Evolutionary conservation across 1,140 invertebrate genomes (phyloP), one percentile per base, ranked within the genome.

Genomic region (Rhysida immarginata): DNA sequence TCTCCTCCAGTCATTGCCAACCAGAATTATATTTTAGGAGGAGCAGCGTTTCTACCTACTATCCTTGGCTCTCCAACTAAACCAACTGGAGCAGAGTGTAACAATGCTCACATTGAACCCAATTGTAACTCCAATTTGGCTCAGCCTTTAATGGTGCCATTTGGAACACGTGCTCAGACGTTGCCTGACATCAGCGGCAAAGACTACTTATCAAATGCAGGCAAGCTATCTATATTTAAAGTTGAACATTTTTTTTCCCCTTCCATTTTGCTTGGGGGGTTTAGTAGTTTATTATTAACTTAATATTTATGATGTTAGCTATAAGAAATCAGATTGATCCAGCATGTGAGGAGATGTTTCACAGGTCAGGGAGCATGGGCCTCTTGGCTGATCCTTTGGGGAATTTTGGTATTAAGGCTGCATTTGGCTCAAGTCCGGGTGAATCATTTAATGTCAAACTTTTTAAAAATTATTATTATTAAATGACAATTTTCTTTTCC

Each of bases 111-210:
- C 20, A 11, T 25, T 3, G 49, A 51, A 26, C 23, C 49, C 8
- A 27, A 3, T 26, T 53, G 49, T 35, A 44, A 59, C n/a, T 35
- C 26, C 20, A 59, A 52, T 49, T 53, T 55, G 41, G 59, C 81
- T 59, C 64, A 80, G 54, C 76, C 76, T 35, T 44, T 53, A 49
- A 41, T 78, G 11, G 75, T 78, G 60, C 78, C 83, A 20, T 80
- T 84, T 63, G 81, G 81, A 35, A 80, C 79, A 41, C 73, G 85
- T 55, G 82, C 83, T 2, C 78, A 81, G 63, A 86, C 85, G 29
- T 70, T 88, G 62, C 85, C 85, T 46, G 85, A 87, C 66, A 79
- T 83, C 62, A 72, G 72, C 43, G 35, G 51, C 16, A 53, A 57
- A 35, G 55, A 61, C 29, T 21, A 52, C 20, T 8, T 48, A 11